Percentiles rank a stretch among this genome's conserved stretches.
Conservation (phyloP, 2,888 invertebrate species). For the Plutella xylostella region DNA sequence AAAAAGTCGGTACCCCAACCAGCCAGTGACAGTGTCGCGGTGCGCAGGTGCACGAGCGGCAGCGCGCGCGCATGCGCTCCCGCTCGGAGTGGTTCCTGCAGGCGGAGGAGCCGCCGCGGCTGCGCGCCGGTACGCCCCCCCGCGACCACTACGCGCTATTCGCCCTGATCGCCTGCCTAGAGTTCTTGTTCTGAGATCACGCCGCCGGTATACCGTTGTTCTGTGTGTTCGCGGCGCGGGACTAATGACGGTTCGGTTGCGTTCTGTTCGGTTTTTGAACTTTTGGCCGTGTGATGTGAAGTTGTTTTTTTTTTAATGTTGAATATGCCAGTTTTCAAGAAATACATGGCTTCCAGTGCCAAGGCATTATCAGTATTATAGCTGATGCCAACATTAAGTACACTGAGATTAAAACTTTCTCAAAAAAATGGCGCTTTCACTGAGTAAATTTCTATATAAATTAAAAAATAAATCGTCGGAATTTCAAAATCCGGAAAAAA, state of each 20-base stretch:
- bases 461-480: too few species aligned
- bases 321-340: too few species aligned
- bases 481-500: too few species aligned
- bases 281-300: too few species aligned
- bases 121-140: constrained; percentile 50
- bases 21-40: too few species aligned
- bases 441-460: too few species aligned
- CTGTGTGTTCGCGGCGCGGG: constrained; percentile 50
- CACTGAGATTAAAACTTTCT: too few species aligned
- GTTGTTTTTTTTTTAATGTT: too few species aligned
- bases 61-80: constrained; percentile 96
- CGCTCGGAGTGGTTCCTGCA: constrained; percentile 98
- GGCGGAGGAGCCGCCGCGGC: constrained; percentile 64
- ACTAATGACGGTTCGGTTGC: constrained; percentile 42
- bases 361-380: too few species aligned
- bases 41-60: constrained; percentile 96
- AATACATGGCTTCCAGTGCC: too few species aligned
- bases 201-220: constrained; percentile 52
- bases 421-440: too few species aligned
- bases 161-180: constrained; percentile 68
- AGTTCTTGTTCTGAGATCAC: constrained; percentile 60
- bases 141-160: constrained; percentile 58
- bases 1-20: neutral
- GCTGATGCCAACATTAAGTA: neutral
- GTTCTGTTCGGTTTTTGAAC: neutral